Conservation (phyloP, 2,113 vertebrate genomes). For the Amblyopsis rosae region DNA sequence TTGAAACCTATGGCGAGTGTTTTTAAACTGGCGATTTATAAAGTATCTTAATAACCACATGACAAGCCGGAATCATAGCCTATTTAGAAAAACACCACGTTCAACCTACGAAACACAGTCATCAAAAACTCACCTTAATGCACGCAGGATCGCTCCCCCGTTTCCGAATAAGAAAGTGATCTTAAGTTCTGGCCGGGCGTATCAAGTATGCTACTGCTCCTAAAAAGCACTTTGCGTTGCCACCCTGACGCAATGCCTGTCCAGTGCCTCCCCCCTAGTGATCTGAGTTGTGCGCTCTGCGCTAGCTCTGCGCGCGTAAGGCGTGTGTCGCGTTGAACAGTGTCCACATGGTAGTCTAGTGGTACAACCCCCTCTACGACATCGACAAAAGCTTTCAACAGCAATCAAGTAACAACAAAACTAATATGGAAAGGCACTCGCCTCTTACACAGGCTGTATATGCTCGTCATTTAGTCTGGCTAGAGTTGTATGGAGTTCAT, state of each 20-base stretch:
- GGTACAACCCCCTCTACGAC: constrained; percentile 73
- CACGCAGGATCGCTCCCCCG: constrained; percentile 42
- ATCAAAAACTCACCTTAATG: constrained; percentile 57
- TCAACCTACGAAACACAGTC: background rate
- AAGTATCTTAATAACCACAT: too few relatives aligned
- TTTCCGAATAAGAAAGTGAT: constrained; percentile 32
- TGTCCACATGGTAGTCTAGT: constrained; percentile 80
- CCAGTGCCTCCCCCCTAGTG: constrained; percentile 47
- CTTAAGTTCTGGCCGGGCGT: constrained; percentile 7
- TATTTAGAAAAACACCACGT: too few relatives aligned
- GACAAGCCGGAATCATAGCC: too few relatives aligned
- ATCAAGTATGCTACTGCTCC: background rate
- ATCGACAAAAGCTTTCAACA: constrained; percentile 65
- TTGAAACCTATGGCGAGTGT: too few relatives aligned
- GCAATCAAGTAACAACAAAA: constrained; percentile 85
- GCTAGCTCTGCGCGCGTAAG: constrained; percentile 41
- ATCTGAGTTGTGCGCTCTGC: constrained; percentile 37
- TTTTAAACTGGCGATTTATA: too few relatives aligned
- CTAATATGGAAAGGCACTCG: constrained; percentile 83
- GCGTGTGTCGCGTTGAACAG: constrained; percentile 63
- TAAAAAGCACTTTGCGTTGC: constrained; percentile 41
- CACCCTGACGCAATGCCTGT: constrained; percentile 49
- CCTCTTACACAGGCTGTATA: constrained; percentile 72
- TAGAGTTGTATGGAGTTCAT: background rate
- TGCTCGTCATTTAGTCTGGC: background rate